Percentiles rank a stretch among this genome's conserved stretches.
phyloP scores from a whole-genome alignment of 53 echinoderm and acorn worm genomes.

The Echinometra lucunter region DNA sequence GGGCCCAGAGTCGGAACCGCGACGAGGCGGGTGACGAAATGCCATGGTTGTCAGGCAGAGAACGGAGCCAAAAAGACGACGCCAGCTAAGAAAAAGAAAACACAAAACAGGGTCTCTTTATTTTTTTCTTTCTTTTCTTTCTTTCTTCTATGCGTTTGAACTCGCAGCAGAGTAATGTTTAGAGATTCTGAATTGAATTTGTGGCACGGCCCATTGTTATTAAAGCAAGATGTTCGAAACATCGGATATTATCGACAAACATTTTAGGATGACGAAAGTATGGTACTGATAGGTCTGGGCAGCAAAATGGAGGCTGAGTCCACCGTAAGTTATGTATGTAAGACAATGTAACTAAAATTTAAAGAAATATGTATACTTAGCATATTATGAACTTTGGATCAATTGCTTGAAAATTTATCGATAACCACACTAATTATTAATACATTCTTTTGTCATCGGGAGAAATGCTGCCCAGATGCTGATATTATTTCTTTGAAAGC shows the following conservation, averaged over 20 bases:
- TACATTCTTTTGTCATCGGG: background rate
- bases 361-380: too few relatives aligned
- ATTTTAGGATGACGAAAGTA: background rate
- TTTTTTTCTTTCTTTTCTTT: background rate
- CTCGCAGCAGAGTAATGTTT: background rate
- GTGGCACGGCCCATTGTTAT: background rate
- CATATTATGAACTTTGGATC: too few relatives aligned
- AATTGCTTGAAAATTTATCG: too few relatives aligned
- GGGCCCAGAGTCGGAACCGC: slow-evolving; percentile 10
- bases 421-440: too few relatives aligned
- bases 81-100: slow-evolving; percentile 7
- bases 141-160: too few relatives aligned
- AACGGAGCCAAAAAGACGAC: slow-evolving; percentile 9
- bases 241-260: background rate
- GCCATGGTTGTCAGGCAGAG: slow-evolving; percentile 10
- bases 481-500: background rate
- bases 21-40: slow-evolving; percentile 18
- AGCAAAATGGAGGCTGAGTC: background rate
- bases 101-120: background rate
- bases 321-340: too few relatives aligned
- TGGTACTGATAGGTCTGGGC: background rate
- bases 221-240: background rate
- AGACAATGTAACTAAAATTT: too few relatives aligned
- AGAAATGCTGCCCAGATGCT: background rate
- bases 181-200: background rate